Percentiles rank a stretch among this genome's conserved stretches.
Conservation (phyloP, 1,140 invertebrate species). For the Proctacanthus coquilletti region DNA sequence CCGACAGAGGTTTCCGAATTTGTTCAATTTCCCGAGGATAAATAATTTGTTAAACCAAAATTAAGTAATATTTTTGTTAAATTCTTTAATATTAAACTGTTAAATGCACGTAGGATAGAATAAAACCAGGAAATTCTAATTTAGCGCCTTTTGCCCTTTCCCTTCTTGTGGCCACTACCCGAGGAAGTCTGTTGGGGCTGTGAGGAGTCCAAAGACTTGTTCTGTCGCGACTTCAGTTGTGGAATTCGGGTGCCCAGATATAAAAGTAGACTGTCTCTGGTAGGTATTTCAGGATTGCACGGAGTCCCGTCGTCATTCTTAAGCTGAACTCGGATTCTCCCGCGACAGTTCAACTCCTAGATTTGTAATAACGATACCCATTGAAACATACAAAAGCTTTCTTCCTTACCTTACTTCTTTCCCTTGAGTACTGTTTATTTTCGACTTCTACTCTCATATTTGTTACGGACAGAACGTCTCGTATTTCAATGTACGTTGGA, state of each 20-base stretch:
- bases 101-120: too few relatives aligned
- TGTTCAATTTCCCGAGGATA: not conserved
- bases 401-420: conserved; percentile 56
- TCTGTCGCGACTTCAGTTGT: conserved; percentile 66
- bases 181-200: conserved; percentile 11
- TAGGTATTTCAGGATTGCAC: conserved; percentile 54
- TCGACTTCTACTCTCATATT: conserved; percentile 80
- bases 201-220: conserved; percentile 13
- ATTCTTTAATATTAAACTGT: too few relatives aligned
- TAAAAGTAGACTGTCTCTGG: conserved; percentile 58
- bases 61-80: too few relatives aligned
- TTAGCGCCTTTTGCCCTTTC: conserved; percentile 26
- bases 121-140: not conserved
- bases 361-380: conserved; percentile 4
- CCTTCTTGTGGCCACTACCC: conserved; percentile 20
- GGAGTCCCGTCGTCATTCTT: conserved; percentile 81
- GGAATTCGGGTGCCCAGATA: conserved; percentile 77
- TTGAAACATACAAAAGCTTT: not conserved
- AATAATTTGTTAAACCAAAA: not conserved
- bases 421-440: conserved; percentile 86
- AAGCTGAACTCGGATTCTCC: conserved; percentile 80
- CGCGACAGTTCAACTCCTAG: conserved; percentile 60
- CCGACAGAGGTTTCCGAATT: not conserved
- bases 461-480: conserved; percentile 70
- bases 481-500: conserved; percentile 85